phyloP scores from a whole-genome alignment of 2,888 invertebrate genomes.

The Scelioninae gen. 2 region DNA sequence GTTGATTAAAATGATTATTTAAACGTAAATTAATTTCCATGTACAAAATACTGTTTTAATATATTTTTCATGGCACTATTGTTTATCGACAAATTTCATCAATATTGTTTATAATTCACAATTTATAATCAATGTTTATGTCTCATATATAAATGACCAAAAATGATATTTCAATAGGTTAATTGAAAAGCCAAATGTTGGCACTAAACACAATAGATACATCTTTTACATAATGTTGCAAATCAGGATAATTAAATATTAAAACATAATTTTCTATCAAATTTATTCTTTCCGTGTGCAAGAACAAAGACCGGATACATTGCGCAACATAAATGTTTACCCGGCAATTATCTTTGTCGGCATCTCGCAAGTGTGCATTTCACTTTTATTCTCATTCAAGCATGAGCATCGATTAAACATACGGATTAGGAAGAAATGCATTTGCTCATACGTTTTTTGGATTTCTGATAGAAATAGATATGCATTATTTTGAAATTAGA shows the following conservation, averaged over 20 bases:
- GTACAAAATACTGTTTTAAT: no score
- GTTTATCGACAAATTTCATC: no score
- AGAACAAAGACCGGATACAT: slow-evolving; percentile 70
- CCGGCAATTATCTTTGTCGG: slow-evolving; percentile 68
- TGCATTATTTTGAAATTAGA: not conserved
- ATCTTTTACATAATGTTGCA: not conserved
- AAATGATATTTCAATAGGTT: no score
- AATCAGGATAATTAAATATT: not conserved
- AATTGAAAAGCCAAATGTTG: no score
- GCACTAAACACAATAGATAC: not conserved
- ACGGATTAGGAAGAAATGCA: slow-evolving; percentile 20
- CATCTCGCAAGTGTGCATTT: slow-evolving; percentile 64
- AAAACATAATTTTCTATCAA: slow-evolving; percentile 1
- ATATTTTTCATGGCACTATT: no score
- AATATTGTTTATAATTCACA: no score
- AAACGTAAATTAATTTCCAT: no score
- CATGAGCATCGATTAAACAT: slow-evolving; percentile 29
- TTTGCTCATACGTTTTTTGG: not conserved
- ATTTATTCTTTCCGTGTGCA: slow-evolving; percentile 32
- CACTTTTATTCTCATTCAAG: slow-evolving; percentile 68
- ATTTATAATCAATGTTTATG: no score
- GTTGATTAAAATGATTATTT: no score
- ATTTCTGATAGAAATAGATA: slow-evolving; percentile 2
- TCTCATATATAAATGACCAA: no score
- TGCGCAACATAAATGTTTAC: slow-evolving; percentile 69